Evolutionary conservation across 2,113 vertebrate genomes (phyloP).

Genomic region (Tor tambroides): DNA sequence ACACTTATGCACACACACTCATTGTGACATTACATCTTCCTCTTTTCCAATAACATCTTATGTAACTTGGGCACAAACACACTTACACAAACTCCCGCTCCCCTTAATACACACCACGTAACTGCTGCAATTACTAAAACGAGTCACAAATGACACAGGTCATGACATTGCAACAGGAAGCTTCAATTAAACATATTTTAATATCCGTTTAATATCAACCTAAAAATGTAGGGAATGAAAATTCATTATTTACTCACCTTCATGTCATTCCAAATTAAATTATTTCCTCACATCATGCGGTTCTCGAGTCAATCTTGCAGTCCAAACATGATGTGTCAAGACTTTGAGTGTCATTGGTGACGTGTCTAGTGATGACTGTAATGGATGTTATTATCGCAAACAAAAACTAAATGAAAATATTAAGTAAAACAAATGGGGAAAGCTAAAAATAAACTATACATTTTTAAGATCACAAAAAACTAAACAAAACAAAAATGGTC

Average conservation of each 20-base stretch:
- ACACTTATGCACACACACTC: background rate
- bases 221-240: background rate
- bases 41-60: constrained; percentile 33
- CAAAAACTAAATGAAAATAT: background rate
- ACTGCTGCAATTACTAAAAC: constrained; percentile 50
- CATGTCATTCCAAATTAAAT: background rate
- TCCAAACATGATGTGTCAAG: background rate
- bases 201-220: constrained; percentile 44
- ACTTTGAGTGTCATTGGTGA: background rate
- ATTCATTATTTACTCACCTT: background rate
- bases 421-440: background rate
- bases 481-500: background rate
- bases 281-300: background rate
- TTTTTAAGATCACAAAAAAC: too few relatives aligned
- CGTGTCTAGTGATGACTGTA: background rate
- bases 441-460: too few relatives aligned
- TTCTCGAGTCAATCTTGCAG: background rate
- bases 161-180: constrained; percentile 50
- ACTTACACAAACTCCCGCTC: constrained; percentile 41
- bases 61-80: background rate
- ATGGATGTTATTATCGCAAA: background rate
- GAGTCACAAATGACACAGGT: constrained; percentile 44
- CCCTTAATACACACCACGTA: constrained; percentile 43
- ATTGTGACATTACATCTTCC: background rate
- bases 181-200: constrained; percentile 55